Conservation (phyloP, 2,888 invertebrate species). For the Philopedon plagiatum region DNA sequence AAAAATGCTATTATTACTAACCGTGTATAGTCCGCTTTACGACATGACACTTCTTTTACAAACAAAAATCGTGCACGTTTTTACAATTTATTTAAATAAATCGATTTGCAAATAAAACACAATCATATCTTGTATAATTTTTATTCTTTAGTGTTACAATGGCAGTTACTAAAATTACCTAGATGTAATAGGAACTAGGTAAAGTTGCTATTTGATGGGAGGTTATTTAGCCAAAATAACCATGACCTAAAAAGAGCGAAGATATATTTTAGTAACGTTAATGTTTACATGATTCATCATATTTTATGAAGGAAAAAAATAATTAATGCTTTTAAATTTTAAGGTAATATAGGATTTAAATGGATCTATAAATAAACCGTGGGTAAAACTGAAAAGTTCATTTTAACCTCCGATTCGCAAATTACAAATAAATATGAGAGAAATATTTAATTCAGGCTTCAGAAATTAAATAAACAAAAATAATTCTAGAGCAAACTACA, state of each 20-base stretch:
- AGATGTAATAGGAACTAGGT: slow-evolving; percentile 11
- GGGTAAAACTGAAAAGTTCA: background rate
- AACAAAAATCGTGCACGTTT: no score
- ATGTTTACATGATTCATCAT: slow-evolving; percentile 14
- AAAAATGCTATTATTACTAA: no score
- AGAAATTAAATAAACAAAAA: no score
- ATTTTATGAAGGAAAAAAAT: background rate
- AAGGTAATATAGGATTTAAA: background rate
- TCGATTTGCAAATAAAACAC: slow-evolving; percentile 2
- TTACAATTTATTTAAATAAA: background rate
- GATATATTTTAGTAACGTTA: slow-evolving; percentile 1
- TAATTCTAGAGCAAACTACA: no score
- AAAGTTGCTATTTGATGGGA: slow-evolving; percentile 16
- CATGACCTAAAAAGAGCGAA: slow-evolving; percentile 28
- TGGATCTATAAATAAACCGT: background rate
- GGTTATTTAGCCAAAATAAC: slow-evolving; percentile 19
- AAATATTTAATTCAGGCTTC: no score
- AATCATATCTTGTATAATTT: slow-evolving; percentile 1
- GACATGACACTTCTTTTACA: no score
- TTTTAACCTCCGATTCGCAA: background rate
- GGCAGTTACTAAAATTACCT: slow-evolving; percentile 6
- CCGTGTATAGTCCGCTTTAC: no score
- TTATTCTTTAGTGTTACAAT: background rate
- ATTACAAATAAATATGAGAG: background rate
- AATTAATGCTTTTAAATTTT: no score